These are phyloP conservation scores for Ashinkailepas kermadecensis DNA, from an alignment of 2,888 invertebrate species.

Conservation along the genomic window DNA sequence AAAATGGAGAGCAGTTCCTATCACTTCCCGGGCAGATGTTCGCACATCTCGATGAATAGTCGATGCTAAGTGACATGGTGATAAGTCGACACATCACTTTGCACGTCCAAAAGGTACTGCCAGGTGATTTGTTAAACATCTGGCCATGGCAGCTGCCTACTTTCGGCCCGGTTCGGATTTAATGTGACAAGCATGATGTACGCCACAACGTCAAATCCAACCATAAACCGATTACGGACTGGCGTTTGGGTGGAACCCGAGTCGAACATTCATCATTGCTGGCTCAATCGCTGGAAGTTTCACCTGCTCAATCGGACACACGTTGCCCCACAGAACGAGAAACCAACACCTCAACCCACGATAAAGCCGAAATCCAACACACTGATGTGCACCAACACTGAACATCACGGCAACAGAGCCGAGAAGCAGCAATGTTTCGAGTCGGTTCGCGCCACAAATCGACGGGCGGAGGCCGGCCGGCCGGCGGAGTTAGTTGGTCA, in stretches of 20 bases:
- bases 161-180: constrained; percentile 5
- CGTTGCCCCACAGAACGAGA: too few species aligned
- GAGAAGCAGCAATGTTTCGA: too few species aligned
- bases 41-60: background rate
- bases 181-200: constrained; percentile 9
- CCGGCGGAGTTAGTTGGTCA: background rate
- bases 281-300: too few species aligned
- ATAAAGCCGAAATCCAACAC: too few species aligned
- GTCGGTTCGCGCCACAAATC: too few species aligned
- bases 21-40: background rate
- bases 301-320: too few species aligned
- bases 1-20: too few species aligned
- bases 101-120: background rate
- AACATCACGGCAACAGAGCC: too few species aligned
- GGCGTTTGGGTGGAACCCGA: background rate
- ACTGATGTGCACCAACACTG: too few species aligned
- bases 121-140: background rate
- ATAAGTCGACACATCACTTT: background rate
- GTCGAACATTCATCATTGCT: background rate
- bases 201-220: background rate
- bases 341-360: too few species aligned
- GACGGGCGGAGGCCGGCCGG: too few species aligned
- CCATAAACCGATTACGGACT: constrained; percentile 12
- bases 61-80: background rate
- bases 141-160: background rate